Evolutionary conservation across 2,888 invertebrate species (phyloP).

Genomic region (Drosophila algonquin): DNA sequence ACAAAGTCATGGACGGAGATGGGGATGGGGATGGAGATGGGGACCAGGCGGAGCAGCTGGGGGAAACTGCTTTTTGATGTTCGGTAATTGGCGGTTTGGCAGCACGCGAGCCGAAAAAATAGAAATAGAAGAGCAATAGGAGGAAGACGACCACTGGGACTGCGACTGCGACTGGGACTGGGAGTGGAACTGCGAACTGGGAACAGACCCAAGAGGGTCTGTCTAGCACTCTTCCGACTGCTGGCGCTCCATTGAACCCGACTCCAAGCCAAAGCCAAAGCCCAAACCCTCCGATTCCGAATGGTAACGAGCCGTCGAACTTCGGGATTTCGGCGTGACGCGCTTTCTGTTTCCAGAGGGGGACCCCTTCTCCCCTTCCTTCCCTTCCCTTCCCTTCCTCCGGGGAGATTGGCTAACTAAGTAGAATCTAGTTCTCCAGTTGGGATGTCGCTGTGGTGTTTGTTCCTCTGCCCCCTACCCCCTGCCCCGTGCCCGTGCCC

Average conservation of each 20-base stretch:
- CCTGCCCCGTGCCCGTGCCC: not conserved
- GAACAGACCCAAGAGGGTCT: slow-evolving; percentile 32
- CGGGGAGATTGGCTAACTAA: slow-evolving; percentile 26
- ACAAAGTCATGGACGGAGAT: slow-evolving; percentile 13
- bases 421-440: slow-evolving; percentile 36
- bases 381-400: not conserved
- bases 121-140: slow-evolving; percentile 34
- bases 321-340: slow-evolving; percentile 76
- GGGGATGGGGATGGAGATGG: slow-evolving; percentile 31
- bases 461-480: slow-evolving; percentile 9
- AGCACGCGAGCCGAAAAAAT: slow-evolving; percentile 70
- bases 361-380: no score
- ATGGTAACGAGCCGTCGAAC: slow-evolving; percentile 72
- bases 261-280: not conserved
- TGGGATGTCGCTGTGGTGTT: slow-evolving; percentile 62
- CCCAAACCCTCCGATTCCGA: slow-evolving; percentile 37
- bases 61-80: slow-evolving; percentile 78
- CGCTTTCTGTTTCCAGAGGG: slow-evolving; percentile 57
- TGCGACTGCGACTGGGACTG: no score
- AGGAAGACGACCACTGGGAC: slow-evolving; percentile 27
- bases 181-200: slow-evolving; percentile 1
- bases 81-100: slow-evolving; percentile 79
- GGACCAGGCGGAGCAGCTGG: slow-evolving; percentile 47
- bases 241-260: slow-evolving; percentile 57
- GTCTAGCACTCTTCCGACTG: slow-evolving; percentile 57